These are phyloP conservation scores for Timandra comae DNA, from an alignment of 2,888 invertebrate species.

Conservation along the genomic window DNA sequence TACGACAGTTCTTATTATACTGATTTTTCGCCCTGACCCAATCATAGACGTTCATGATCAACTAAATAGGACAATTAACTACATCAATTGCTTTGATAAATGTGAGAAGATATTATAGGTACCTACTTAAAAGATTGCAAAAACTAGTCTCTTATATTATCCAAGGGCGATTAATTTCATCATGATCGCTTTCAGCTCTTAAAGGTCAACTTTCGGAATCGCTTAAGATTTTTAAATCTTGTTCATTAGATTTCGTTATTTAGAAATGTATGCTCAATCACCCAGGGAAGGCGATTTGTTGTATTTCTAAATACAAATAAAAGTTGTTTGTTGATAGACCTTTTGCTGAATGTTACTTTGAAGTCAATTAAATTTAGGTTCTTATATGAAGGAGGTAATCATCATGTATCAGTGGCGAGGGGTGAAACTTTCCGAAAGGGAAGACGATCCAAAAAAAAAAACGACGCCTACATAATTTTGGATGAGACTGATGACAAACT, in stretches of 20 bases:
- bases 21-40: no score
- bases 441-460: no score
- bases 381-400: no score
- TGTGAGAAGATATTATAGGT: neutral
- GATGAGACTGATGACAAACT: no score
- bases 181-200: constrained; percentile 15
- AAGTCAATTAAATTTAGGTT: constrained; percentile 9
- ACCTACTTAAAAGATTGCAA: constrained; percentile 1
- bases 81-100: constrained; percentile 1
- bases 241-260: constrained; percentile 15
- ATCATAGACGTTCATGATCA: constrained; percentile 11
- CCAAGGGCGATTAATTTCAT: constrained; percentile 23
- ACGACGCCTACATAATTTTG: no score
- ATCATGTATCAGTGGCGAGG: no score
- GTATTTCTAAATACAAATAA: no score
- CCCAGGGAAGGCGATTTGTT: no score
- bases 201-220: constrained; percentile 14
- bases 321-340: no score
- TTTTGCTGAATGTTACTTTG: no score
- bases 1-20: constrained; percentile 6
- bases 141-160: constrained; percentile 7
- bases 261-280: constrained; percentile 9
- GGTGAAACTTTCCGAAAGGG: no score
- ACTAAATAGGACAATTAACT: constrained; percentile 2
- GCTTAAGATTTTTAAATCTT: constrained; percentile 5